Evolutionary conservation across 1,140 invertebrate species (phyloP).

Genomic region (Meteorus sp.): DNA sequence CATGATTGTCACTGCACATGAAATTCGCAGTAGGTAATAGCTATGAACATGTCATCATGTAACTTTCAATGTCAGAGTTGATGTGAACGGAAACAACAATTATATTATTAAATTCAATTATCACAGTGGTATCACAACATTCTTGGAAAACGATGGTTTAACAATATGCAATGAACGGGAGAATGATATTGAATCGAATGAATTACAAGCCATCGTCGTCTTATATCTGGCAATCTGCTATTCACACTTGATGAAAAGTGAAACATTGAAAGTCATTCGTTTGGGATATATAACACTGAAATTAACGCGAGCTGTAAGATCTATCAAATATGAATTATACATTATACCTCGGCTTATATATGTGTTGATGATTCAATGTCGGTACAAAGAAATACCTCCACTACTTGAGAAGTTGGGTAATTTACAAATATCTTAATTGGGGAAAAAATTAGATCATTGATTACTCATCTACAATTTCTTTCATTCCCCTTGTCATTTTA

Average conservation of each 20-base stretch:
- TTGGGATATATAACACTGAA: constrained; percentile 54
- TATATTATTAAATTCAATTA: constrained; percentile 13
- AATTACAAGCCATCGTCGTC: constrained; percentile 53
- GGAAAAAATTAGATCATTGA: constrained; percentile 13
- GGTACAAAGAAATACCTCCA: constrained; percentile 45
- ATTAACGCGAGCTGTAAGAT: constrained; percentile 48
- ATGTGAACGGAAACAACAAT: constrained; percentile 33
- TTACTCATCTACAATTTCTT: too few species aligned
- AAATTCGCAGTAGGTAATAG: too few species aligned
- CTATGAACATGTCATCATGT: too few species aligned
- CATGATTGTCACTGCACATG: constrained; percentile 53
- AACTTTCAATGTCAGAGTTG: too few species aligned
- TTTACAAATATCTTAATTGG: constrained; percentile 11
- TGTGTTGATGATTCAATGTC: constrained; percentile 45
- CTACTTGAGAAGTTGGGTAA: constrained; percentile 53
- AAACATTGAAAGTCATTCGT: constrained; percentile 42
- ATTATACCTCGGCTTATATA: constrained; percentile 53
- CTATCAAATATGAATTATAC: constrained; percentile 40
- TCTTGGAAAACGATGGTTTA: constrained; percentile 48
- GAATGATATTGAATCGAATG: constrained; percentile 49
- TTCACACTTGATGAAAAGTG: constrained; percentile 53
- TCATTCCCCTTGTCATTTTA: constrained; percentile 31
- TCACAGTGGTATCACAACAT: constrained; percentile 21
- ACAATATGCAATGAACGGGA: constrained; percentile 50
- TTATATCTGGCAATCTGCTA: constrained; percentile 58